A percentile compares a stretch with the other conserved stretches of the same genome.
Evolutionary conservation across 2,888 invertebrate species (phyloP).

Genomic region (Cotesia congregata): DNA sequence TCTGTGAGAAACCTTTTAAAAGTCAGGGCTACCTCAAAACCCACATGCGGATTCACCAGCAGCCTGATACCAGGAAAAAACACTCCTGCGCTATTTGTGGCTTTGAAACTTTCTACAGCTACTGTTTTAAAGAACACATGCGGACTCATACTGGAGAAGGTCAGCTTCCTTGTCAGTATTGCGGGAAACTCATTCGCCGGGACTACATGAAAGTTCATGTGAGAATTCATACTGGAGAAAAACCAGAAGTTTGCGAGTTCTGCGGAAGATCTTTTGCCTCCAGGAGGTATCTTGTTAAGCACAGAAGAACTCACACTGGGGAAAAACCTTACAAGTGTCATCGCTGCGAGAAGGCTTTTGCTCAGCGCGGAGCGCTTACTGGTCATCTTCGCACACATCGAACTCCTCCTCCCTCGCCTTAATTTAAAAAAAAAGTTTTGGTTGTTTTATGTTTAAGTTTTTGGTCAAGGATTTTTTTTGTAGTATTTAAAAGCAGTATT

Average conservation of each 20-base stretch:
- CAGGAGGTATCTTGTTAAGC: conserved; percentile 58
- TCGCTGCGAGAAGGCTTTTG: conserved; percentile 64
- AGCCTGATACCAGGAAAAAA: conserved; percentile 70
- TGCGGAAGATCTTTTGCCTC: conserved; percentile 60
- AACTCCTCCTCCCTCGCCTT: not conserved
- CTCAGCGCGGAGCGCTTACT: conserved; percentile 62
- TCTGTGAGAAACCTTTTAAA: conserved; percentile 71
- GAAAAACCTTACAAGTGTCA: conserved; percentile 61
- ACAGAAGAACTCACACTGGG: conserved; percentile 59
- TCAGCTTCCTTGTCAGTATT: conserved; percentile 65
- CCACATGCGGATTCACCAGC: conserved; percentile 65
- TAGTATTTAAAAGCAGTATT: not conserved
- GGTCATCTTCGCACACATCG: conserved; percentile 55
- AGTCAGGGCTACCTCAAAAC: conserved; percentile 72
- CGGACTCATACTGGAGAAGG: conserved; percentile 68
- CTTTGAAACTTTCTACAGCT: conserved; percentile 69
- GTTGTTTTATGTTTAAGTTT: no score
- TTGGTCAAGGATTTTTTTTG: not conserved
- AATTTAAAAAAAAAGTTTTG: not conserved
- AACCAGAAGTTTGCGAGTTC: conserved; percentile 61
- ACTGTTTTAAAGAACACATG: conserved; percentile 68
- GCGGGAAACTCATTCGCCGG: conserved; percentile 65
- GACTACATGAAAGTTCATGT: conserved; percentile 59
- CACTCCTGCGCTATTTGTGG: conserved; percentile 71
- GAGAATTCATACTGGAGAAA: conserved; percentile 61